Evolutionary conservation across 2,797 vertebrate genomes (phyloP).

Genomic region (Melanotaenia pygmaea): DNA sequence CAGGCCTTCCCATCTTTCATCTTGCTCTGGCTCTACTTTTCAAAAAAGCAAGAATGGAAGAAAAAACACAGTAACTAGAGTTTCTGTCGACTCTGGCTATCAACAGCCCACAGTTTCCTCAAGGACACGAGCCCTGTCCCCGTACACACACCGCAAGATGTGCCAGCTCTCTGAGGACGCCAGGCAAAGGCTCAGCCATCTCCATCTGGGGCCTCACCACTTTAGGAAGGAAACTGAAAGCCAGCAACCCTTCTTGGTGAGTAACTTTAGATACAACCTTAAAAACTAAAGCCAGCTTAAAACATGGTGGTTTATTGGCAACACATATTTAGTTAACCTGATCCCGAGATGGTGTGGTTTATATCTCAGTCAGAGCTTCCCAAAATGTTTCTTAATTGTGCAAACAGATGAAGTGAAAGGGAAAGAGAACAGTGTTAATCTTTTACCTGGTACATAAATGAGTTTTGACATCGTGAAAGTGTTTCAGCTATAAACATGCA

Average conservation of each 20-base stretch:
- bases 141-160: constrained; percentile 95
- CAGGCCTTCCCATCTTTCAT: constrained; percentile 19
- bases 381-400: constrained; percentile 59
- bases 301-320: constrained; percentile 36
- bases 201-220: constrained; percentile 92
- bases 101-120: constrained; percentile 92
- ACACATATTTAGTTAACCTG: constrained; percentile 45
- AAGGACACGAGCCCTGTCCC: constrained; percentile 89
- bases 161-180: constrained; percentile 92
- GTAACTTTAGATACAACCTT: constrained; percentile 31
- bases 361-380: constrained; percentile 55
- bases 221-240: constrained; percentile 90
- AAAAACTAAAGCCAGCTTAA: constrained; percentile 10
- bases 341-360: constrained; percentile 55
- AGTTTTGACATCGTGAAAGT: constrained; percentile 61
- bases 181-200: constrained; percentile 88
- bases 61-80: background rate
- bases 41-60: constrained; percentile 22
- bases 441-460: constrained; percentile 65
- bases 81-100: constrained; percentile 75
- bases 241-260: constrained; percentile 90
- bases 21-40: constrained; percentile 6
- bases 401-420: constrained; percentile 58
- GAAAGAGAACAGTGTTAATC: constrained; percentile 55
- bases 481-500: constrained; percentile 26